phyloP scores from a whole-genome alignment of 2,797 vertebrate species.

The Morelia viridis region DNA sequence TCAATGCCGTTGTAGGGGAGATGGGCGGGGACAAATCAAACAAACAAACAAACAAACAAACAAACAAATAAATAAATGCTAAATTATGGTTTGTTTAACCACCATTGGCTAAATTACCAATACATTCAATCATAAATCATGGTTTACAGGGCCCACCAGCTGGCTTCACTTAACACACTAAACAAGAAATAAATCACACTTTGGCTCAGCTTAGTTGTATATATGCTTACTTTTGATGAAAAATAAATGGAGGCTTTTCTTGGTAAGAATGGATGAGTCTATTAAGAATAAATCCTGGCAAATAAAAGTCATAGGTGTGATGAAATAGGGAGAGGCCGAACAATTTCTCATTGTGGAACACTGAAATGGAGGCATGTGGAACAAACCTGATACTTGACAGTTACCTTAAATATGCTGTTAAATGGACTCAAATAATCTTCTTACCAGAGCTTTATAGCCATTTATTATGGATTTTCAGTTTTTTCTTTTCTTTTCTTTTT shows the following conservation, averaged over 20 bases:
- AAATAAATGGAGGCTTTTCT: neutral
- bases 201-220: neutral
- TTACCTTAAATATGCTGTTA: neutral
- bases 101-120: neutral
- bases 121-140: neutral
- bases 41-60: too few species aligned
- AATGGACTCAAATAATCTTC: neutral
- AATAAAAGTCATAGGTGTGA: neutral
- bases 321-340: neutral
- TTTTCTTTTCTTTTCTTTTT: neutral
- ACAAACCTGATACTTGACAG: neutral
- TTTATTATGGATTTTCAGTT: neutral
- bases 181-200: neutral
- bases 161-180: neutral
- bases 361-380: neutral
- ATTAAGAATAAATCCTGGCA: neutral
- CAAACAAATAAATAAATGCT: too few species aligned
- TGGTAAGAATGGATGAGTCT: neutral
- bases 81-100: neutral
- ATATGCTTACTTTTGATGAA: neutral
- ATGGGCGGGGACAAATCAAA: too few species aligned
- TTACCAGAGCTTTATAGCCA: neutral
- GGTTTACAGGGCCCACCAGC: neutral
- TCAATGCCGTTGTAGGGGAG: too few species aligned
- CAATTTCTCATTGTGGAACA: neutral